A percentile compares a stretch with the other conserved stretches of the same genome.
These are phyloP conservation scores for Rhagonycha fulva DNA, from an alignment of 2,888 invertebrate species.

Conservation along the genomic window DNA sequence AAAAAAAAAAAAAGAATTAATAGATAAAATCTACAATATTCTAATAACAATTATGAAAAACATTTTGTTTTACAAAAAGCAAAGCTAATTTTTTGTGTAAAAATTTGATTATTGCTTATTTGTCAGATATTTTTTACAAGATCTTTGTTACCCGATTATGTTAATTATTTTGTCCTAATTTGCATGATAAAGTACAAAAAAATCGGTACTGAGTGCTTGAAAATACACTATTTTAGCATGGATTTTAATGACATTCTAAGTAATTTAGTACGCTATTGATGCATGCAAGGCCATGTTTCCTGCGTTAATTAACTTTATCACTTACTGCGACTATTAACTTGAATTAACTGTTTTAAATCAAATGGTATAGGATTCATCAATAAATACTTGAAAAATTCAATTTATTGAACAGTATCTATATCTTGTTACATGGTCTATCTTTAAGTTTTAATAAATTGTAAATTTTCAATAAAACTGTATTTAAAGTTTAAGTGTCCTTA, in stretches of 20 bases:
- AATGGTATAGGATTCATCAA: not conserved
- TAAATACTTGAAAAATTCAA: not conserved
- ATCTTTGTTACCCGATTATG: too few relatives aligned
- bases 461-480: not conserved
- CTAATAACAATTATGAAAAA: too few relatives aligned
- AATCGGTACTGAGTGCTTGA: too few relatives aligned
- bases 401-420: too few relatives aligned
- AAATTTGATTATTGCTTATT: too few relatives aligned
- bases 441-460: not conserved
- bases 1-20: too few relatives aligned
- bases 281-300: not conserved
- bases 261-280: not conserved
- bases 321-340: not conserved
- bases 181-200: too few relatives aligned
- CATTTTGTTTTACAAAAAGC: too few relatives aligned
- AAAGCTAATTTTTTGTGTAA: too few relatives aligned
- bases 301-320: not conserved
- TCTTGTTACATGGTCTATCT: not conserved
- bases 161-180: too few relatives aligned
- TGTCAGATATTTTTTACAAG: too few relatives aligned
- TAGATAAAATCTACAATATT: too few relatives aligned
- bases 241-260: not conserved
- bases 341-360: not conserved
- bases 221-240: not conserved
- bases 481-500: not conserved